Base-by-base conservation (phyloP, 2,113 vertebrate species). In the Sceloporus undulatus region DNA sequence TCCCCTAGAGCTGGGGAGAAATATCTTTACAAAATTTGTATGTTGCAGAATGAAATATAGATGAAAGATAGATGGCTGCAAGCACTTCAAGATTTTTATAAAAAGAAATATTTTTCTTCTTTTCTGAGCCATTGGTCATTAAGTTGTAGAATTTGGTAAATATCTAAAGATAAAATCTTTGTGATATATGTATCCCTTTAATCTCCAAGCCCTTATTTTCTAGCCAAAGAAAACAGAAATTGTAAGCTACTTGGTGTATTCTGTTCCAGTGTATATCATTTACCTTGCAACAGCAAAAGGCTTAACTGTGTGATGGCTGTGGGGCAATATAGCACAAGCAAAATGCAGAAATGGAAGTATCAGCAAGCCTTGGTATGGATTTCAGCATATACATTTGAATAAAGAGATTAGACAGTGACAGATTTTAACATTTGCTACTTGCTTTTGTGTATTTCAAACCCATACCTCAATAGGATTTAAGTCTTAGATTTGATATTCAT, bases 401-500 rank as follows among this genome's bases (percentile, higher is more conserved):
- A 89, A 29, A 73, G 0, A 25, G 92, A 92, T 94, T 95, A 93
- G 84, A 89, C 91, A 84, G 85, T 86, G 29, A 85, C 89, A 94
- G 85, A 88, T 91, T 94, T 94, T 93, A 94, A 93, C 66, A 89
- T 90, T 93, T 92, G 90, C 92, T 92, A 93, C 93, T 94, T 93
- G 90, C 90, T 95, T 95, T 90, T 91, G 90, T 93, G 96, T 97
- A 96, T 96, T 96, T 97, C 97, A 96, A 97, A 96, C 95, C 91
- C n/a, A 0, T 95, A 97, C 96, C 94, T 97, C 96, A 93, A 93
- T 88, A 94, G 96, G 96, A 97, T 98, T 98, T 98, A 96, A 97
- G 94, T 93, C 94, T 97, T 97, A 97, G 97, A 97, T 97, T 97
- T 96, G 95, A 97, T 98, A 97, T 97, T 98, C 97, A 96, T 97